phyloP scores from a whole-genome alignment of 1,140 invertebrate genomes.

The Pogonognathellus flavescens region DNA sequence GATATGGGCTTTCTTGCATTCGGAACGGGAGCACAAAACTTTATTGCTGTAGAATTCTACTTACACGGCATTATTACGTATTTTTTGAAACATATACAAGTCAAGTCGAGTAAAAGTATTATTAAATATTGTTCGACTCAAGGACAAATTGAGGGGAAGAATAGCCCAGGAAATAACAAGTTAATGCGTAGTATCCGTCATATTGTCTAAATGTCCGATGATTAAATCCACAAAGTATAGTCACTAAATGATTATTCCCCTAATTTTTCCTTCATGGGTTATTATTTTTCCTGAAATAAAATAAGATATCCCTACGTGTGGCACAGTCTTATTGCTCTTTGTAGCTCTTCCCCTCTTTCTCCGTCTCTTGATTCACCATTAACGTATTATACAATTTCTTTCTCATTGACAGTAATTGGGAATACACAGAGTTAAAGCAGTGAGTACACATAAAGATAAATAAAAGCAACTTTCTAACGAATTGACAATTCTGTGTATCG shows the following conservation, averaged over 20 bases:
- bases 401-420: not conserved
- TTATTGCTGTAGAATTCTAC: slow-evolving; percentile 28
- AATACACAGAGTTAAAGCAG: not conserved
- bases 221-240: slow-evolving; percentile 31
- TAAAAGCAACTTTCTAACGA: too few relatives aligned
- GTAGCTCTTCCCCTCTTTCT: not conserved
- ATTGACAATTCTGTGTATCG: too few relatives aligned
- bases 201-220: slow-evolving; percentile 42
- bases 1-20: not conserved
- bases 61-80: slow-evolving; percentile 35
- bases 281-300: slow-evolving; percentile 24
- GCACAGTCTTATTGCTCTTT: not conserved
- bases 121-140: slow-evolving; percentile 43
- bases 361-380: not conserved
- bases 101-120: slow-evolving; percentile 21
- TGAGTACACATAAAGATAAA: too few relatives aligned
- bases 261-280: slow-evolving; percentile 38
- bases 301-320: slow-evolving; percentile 4
- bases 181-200: slow-evolving; percentile 41
- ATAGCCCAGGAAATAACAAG: slow-evolving; percentile 25
- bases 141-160: slow-evolving; percentile 31
- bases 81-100: slow-evolving; percentile 27
- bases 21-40: not conserved
- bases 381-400: not conserved
- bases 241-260: slow-evolving; percentile 39